Evolutionary conservation across 2,797 vertebrate species (phyloP), one percentile per base, ranked within the genome.

Genomic region (Rallus crepitans): DNA sequence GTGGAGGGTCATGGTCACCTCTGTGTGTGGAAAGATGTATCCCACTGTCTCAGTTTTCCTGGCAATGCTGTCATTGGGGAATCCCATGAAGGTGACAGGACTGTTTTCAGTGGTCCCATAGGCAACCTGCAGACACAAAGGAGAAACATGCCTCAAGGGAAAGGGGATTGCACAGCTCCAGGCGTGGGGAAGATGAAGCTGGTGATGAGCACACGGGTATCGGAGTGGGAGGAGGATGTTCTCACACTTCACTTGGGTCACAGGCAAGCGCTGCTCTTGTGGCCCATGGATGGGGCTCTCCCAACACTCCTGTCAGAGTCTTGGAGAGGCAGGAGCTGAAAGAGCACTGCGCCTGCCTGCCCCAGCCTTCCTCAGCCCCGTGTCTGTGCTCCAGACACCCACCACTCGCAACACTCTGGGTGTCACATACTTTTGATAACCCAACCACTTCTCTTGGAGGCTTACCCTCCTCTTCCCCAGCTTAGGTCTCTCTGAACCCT

Each of bases 31-130:
- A 18, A 97, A 25, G 86, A 99, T 30, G 94, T 92, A 98, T 78
- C 99, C 99, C 47, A 98, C 98, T 0, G 98, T 99, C 80, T 98
- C 97, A 0, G 87, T 83, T 98, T 98, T 99, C 86, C 97, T 98
- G 25, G 97, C 70, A 1, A 98, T 0, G 82, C 96, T 98, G 98
- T 99, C 99, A 5, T 47, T 17, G 1, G 98, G 97, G 60, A 97
- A 97, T 25, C 95, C 98, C 78, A 98, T 96, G 97, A 99, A 99
- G 6, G 99, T 99, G 86, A 99, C 98, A 0, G 99, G 99, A 83
- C 99, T 99, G 98, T 99, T 99, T 97, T 99, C 99, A 0, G 99
- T 99, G 88, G 99, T 99, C 70, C 99, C 99, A 11, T 99, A 99
- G 59, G 48, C 99, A 82, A 99, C 93, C 99, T 99, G 97, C 42